Base-by-base conservation (phyloP, 2,888 invertebrate genomes). In the Drosophila paranaensis region DNA sequence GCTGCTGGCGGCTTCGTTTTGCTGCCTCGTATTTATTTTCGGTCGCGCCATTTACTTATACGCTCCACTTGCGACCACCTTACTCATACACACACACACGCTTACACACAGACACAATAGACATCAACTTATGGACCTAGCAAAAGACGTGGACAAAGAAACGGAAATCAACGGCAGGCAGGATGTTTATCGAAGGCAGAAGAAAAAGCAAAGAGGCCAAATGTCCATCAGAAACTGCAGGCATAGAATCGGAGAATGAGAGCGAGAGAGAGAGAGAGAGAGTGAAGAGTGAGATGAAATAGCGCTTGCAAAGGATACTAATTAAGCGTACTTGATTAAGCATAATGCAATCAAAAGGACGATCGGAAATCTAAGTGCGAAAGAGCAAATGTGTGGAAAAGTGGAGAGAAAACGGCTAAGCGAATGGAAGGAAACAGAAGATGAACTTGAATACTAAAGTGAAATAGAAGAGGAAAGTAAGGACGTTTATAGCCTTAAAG, bases 1-100 rank as follows among this genome's bases (percentile, higher is more conserved):
- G 54, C 54, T 54, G 61, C 40, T 57, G 54, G 54, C 61, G 63
- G 64, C 78, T 66, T 67, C 56, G 42, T 57, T 65, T 55, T 64
- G 55, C 69, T 67, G 72, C 56, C 60, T 80, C 63, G 72, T 75
- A 81, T 81, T 81, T 81, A 81, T 81, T 76, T 81, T 82, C 73
- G 81, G 81, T 79, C 69, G 79, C 79, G 69, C 82, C 79, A 81
- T 81, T 81, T 81, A 81, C 82, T 82, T 81, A 81, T 76, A 81
- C 79, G 81, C 82, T 81, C 71, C 79, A 81, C 82, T 81, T 81
- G 81, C 71, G 69, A 71, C 80, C 64, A 58, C 70, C 54, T 40
- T 63, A 46, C 48, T 16, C 60, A 61, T 40, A 46, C 45, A 79
- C 75, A 76, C 55, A 35, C 60, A 60, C 20, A 20, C 20, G 2